Evolutionary conservation across 2,797 vertebrate species (phyloP), one percentile per base, ranked within the genome.

Genomic region (Knipowitschia caucasica): DNA sequence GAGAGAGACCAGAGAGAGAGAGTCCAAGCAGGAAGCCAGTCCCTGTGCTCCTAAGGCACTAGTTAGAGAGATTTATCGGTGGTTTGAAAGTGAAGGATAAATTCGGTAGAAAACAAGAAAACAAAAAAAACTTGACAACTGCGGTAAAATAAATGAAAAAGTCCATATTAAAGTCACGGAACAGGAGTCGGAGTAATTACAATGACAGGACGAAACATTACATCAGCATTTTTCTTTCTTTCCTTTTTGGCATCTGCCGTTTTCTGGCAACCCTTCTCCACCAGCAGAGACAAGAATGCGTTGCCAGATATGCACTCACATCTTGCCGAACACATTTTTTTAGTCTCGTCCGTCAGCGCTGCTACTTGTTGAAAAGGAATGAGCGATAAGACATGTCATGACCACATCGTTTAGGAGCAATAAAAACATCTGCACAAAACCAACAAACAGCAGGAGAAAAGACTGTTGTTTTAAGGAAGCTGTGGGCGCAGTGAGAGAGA

Each of bases 401-500:
- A 64, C 56, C 50, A 39, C 62, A 70, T 50, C 54, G 50, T 30
- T 44, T 23, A 52, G 42, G 40, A 15, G 14, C 44, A 39, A 29
- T 31, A 26, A 59, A 55, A 53, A 29, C 11, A 50, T 47, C 7
- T 24, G 42, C 43, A 34, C 34, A 69, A 62, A 62, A 27, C 44
- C 64, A 72, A 69, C 46, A 67, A 27, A 15, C 30, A 29, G n/a
- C 8, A 7, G 54, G 53, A 11, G 35, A 60, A 69, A 77, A 62
- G 18, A 18, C 10, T 2, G 69, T 83, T 80, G 78, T 76, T 50
- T 54, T 51, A 73, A 61, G 58, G 52, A 26, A 58, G 50, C 12
- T 4, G 31, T 21, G 62, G 73, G 73, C 34, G 74, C 10, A 14
- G 35, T 17, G 15, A 4, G 15, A 38, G 18, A n/a, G n/a, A n/a